A percentile compares a stretch with the other conserved stretches of the same genome.
phyloP scores from a whole-genome alignment of 2,113 vertebrate species.

The Nibea coibor region DNA sequence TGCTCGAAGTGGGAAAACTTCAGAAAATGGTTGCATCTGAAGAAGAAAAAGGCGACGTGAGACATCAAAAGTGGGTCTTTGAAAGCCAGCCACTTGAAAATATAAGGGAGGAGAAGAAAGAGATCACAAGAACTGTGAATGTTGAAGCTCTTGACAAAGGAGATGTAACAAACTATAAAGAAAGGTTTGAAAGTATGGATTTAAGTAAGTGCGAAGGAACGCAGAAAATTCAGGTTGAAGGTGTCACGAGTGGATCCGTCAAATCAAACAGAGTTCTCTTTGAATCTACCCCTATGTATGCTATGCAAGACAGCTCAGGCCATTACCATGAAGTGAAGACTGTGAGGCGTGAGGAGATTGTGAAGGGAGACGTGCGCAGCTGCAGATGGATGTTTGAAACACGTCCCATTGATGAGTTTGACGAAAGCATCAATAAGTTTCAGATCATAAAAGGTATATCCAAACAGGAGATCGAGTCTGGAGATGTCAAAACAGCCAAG shows the following conservation, averaged over 20 bases:
- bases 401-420: slow-evolving; percentile 92
- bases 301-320: slow-evolving; percentile 91
- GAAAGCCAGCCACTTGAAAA: slow-evolving; percentile 91
- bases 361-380: slow-evolving; percentile 90
- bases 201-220: slow-evolving; percentile 87
- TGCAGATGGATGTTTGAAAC: slow-evolving; percentile 97
- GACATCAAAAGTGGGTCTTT: slow-evolving; percentile 92
- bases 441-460: slow-evolving; percentile 94
- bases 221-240: slow-evolving; percentile 90
- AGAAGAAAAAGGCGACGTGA: slow-evolving; percentile 92
- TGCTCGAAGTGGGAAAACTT: slow-evolving; percentile 87
- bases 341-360: slow-evolving; percentile 91
- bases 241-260: slow-evolving; percentile 88
- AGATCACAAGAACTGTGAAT: slow-evolving; percentile 86
- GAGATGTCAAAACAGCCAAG: slow-evolving; percentile 93
- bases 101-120: slow-evolving; percentile 90
- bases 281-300: slow-evolving; percentile 91
- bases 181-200: slow-evolving; percentile 90
- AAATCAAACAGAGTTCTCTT: slow-evolving; percentile 90
- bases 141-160: slow-evolving; percentile 89
- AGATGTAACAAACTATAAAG: slow-evolving; percentile 88
- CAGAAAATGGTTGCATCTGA: slow-evolving; percentile 86
- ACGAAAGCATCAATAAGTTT: slow-evolving; percentile 90
- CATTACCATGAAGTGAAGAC: slow-evolving; percentile 93
- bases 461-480: slow-evolving; percentile 90